Base-by-base conservation (phyloP, 2,888 invertebrate genomes). In the Philereme transversata region DNA sequence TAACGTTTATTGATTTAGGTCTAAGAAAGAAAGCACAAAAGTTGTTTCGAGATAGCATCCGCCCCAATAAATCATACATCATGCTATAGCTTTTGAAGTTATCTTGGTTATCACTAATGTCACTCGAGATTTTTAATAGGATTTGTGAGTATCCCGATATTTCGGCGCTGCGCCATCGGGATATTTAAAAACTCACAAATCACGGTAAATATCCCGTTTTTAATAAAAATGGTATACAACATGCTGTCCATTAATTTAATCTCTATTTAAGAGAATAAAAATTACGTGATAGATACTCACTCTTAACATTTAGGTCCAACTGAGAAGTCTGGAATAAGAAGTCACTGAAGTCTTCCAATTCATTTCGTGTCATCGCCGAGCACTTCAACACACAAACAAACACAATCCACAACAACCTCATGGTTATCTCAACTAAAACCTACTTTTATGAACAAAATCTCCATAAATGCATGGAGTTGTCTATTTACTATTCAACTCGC, bases 331-430 rank as follows among this genome's bases (percentile, higher is more conserved):
- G 83, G 64, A 80, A 76, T 59, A 93, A 75, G 65, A 85, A 89
- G 55, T 88, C 84, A 67, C 79, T 83, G 75, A 91, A 93, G 67
- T 92, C 91, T 68, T 88, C 85, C 35, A 92, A 70, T 73, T 92
- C 92, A 60, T 81, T 74, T 44, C 75, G 71, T 44, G 84, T 78
- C 86, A 89, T 89, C 52, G 83, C 76, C 65, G 74, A 72, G 71
- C 90, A 86, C 84, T 82, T 79, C 62, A 82, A 71, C 68, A 79
- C 83, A 82, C 83, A 83, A 70, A 86, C 65, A 60, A 86, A 57
- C 73, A 86, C 76, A 66, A 77, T 67, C 65, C 84, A 74, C 72
- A 78, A 71, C 57, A 70, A 69, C 69, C 80, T 80, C 77, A 77
- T 78, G 88, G 86, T 91, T 57, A 57, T 68, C 66, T 64, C 55